phyloP scores from a whole-genome alignment of 2,113 vertebrate species.

The Poicephalus gulielmi region DNA sequence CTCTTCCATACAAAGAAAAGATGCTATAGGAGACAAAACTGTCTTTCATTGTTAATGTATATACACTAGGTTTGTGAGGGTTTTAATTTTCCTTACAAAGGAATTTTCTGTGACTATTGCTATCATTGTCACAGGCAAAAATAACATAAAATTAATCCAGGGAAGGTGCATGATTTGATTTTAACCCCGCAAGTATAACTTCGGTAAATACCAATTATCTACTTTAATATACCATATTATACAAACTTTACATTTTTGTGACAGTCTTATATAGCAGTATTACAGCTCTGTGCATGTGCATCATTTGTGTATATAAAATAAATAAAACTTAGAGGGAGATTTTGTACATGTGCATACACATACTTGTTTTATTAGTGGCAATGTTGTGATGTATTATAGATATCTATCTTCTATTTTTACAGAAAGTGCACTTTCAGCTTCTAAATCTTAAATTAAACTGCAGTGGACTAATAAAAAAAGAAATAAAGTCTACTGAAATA shows the following conservation, averaged over 20 bases:
- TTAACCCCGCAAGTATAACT: neutral
- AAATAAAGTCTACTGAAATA: conserved; percentile 31
- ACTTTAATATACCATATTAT: neutral
- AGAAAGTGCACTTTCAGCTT: conserved; percentile 6
- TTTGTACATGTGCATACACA: neutral
- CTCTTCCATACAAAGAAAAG: neutral
- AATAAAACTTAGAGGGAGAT: neutral
- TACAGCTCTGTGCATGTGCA: neutral
- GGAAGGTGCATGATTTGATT: neutral
- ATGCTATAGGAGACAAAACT: neutral
- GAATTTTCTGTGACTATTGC: neutral
- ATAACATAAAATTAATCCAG: neutral
- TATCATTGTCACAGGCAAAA: neutral
- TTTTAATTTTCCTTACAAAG: neutral
- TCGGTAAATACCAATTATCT: neutral
- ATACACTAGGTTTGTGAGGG: neutral
- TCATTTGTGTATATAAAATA: neutral
- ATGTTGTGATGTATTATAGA: neutral
- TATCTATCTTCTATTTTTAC: neutral
- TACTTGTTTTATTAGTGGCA: neutral
- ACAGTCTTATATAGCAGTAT: neutral
- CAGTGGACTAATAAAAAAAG: neutral
- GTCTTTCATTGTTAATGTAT: neutral
- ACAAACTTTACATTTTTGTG: neutral
- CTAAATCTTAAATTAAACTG: conserved; percentile 46